Conservation (phyloP, 1,140 invertebrate species). For the Campoletis sonorensis region DNA sequence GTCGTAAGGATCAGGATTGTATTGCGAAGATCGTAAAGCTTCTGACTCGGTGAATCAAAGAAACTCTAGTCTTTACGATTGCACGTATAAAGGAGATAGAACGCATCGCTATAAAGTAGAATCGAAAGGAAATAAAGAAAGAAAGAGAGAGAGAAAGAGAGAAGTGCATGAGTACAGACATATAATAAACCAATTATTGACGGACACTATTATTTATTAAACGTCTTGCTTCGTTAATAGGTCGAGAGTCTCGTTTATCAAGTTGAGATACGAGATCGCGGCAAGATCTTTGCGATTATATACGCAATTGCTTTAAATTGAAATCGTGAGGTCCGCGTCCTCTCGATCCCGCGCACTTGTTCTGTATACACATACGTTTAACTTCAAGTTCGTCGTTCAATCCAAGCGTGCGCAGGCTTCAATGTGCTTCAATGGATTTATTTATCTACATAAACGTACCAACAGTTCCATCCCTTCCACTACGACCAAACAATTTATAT, state of each 20-base stretch:
- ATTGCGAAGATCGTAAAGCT: constrained; percentile 33
- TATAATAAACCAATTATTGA: constrained; percentile 59
- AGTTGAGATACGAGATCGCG: constrained; percentile 44
- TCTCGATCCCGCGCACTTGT: constrained; percentile 11
- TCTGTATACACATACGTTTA: constrained; percentile 11
- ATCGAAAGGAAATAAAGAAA: constrained; percentile 32
- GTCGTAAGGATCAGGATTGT: constrained; percentile 6
- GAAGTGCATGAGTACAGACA: not conserved
- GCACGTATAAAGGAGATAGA: not conserved
- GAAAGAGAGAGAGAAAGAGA: too few relatives aligned
- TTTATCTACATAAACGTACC: not conserved
- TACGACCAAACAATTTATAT: constrained; percentile 55
- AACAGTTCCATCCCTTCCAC: not conserved
- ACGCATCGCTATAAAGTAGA: constrained; percentile 16
- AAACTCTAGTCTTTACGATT: constrained; percentile 15
- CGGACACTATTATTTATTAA: constrained; percentile 62
- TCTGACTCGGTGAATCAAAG: constrained; percentile 42
- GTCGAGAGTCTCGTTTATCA: constrained; percentile 55
- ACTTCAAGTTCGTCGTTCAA: not conserved
- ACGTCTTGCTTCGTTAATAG: constrained; percentile 60
- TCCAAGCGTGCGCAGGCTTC: not conserved
- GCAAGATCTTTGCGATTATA: constrained; percentile 52
- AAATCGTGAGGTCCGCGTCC: constrained; percentile 58
- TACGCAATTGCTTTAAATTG: constrained; percentile 59
- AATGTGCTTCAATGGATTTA: not conserved